Conservation (phyloP, 2,888 invertebrate genomes). For the Cenopis cana region DNA sequence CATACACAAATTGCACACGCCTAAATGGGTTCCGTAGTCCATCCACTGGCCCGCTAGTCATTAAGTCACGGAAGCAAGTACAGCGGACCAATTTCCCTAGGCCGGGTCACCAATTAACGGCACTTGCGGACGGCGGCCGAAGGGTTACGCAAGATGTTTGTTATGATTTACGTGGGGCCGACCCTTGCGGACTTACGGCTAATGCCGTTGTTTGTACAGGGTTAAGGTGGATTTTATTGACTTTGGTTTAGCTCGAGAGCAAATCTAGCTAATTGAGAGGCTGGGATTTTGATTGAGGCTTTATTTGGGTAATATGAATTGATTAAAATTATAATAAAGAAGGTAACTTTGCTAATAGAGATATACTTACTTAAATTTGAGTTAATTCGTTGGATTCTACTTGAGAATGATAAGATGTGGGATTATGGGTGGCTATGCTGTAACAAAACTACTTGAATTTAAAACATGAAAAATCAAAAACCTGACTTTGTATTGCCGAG, state of each 20-base stretch:
- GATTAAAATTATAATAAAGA: neutral
- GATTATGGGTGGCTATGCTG: neutral
- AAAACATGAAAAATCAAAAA: too few species aligned
- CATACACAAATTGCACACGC: constrained; percentile 80
- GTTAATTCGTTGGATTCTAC: too few species aligned
- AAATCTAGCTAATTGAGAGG: constrained; percentile 35
- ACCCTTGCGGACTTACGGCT: constrained; percentile 50
- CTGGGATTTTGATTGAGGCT: constrained; percentile 27
- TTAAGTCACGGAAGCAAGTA: constrained; percentile 82
- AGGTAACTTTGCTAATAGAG: neutral
- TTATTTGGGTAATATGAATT: constrained; percentile 8
- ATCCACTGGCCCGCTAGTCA: constrained; percentile 81
- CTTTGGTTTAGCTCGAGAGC: constrained; percentile 36
- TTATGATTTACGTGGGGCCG: constrained; percentile 77
- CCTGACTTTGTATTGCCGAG: too few species aligned
- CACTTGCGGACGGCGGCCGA: constrained; percentile 72
- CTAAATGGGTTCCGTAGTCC: constrained; percentile 82
- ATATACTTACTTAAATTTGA: neutral
- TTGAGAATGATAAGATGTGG: neutral
- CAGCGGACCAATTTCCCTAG: constrained; percentile 81
- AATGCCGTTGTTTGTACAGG: constrained; percentile 34
- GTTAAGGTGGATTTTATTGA: constrained; percentile 44
- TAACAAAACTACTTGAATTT: too few species aligned
- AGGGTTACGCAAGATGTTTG: constrained; percentile 81
- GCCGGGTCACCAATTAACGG: constrained; percentile 80